Base-by-base conservation (phyloP, 2,888 invertebrate species). In the Parelbella ahira region DNA sequence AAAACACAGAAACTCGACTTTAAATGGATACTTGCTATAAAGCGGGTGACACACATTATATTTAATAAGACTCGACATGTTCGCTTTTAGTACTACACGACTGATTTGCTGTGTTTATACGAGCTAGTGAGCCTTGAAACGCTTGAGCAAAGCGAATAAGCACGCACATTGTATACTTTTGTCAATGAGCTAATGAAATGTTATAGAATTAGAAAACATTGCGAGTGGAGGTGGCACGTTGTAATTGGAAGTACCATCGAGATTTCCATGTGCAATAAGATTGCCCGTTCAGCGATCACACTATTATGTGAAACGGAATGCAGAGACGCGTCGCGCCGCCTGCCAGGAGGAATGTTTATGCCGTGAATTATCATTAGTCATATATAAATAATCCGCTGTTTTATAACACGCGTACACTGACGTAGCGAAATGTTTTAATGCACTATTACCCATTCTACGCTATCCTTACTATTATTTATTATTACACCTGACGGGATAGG, bases 251-350 rank as follows among this genome's bases (percentile, higher is more conserved):
- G 34, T 44, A 44, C 41, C 41, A 41, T 21, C 33, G 49, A 32
- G 37, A 63, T 74, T 65, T 63, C 63, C 66, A 68, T 69, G 60
- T 51, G 42, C 49, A 54, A 51, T 54, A 54, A 53, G 51, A 54
- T 53, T 60, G 42, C 23, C 28, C 28, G 34, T 36, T 65, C 60
- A 53, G 48, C 58, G 56, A 47, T 50, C 47, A 30, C 44, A 46
- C 38, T 61, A 61, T 63, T 59, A 74, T 78, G 86, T 83, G 86
- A 86, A 86, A 86, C 83, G 86, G 86, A 76, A 86, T 86, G 75
- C 56, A 65, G 45, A 53, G 61, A 56, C 62, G 73, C 70, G 70
- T 57, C 70, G 77, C 78, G 68, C 65, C 71, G 77, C 61, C 73
- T 77, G 62, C 68, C 63, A 46, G 63, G 58, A 56, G 84, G 86